phyloP scores from a whole-genome alignment of 2,113 vertebrate genomes.

The Lasiurus cinereus region DNA sequence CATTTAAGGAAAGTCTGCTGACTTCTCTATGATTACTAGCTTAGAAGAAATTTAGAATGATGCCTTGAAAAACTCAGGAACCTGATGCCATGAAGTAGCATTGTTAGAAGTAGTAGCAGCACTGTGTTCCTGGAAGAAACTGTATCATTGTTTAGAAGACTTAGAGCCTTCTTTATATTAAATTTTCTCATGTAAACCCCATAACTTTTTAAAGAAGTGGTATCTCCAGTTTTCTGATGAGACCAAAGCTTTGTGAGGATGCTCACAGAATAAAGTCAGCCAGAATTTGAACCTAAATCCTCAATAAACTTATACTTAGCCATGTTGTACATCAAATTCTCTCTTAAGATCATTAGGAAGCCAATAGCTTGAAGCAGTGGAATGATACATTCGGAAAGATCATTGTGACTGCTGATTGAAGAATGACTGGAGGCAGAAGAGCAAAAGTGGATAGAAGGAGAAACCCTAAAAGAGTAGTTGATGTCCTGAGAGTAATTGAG shows the following conservation, averaged over 20 bases:
- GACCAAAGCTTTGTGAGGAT: neutral
- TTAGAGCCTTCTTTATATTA: neutral
- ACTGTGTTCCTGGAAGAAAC: neutral
- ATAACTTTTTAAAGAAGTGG: neutral
- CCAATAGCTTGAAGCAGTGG: neutral
- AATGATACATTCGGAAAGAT: neutral
- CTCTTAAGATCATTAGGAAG: neutral
- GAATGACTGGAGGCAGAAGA: neutral
- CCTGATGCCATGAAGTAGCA: neutral
- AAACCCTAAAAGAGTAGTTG: neutral
- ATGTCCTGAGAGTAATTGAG: neutral
- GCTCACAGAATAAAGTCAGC: neutral
- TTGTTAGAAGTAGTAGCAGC: neutral
- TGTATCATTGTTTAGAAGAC: neutral
- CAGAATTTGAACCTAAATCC: neutral
- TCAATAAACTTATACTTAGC: neutral
- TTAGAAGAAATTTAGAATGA: conserved; percentile 28
- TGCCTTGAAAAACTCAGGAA: neutral
- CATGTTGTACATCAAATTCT: neutral
- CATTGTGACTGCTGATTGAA: neutral
- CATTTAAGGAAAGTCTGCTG: conserved; percentile 29
- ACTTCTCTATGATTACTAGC: neutral
- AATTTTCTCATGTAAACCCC: neutral
- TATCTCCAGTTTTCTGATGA: conserved; percentile 1
- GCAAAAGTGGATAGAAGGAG: neutral